Evolutionary conservation across 2,113 vertebrate species (phyloP), one percentile per base, ranked within the genome.

Genomic region (Clinocottus analis): DNA sequence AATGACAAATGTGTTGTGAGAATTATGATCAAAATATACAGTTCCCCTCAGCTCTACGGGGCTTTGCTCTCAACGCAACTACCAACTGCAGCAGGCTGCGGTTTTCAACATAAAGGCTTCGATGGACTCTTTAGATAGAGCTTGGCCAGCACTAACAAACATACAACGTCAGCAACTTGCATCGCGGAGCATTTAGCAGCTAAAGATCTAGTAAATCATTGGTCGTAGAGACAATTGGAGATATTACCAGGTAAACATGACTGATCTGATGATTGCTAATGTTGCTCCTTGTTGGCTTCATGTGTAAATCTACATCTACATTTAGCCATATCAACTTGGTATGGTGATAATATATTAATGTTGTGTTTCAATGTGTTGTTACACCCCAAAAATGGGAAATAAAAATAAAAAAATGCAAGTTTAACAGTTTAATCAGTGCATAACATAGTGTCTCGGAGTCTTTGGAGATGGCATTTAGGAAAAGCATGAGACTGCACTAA

Each of bases 391-490:
- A 62, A 17, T 13, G 13, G 41, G 12, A 21, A 17, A 16, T 7
- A 12, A 10, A 11, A 66, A 47, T 12, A 10, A 14, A 43, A 13
- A 0, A 39, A 21, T 43, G 19, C 10, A 53, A 21, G 0, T 41
- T 60, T 21, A 71, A n/a, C 35, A 21, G 21, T 70, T 58, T 33
- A 56, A 47, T 62, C 43, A 64, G 3, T 16, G 37, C 23, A n/a
- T 8, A 43, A 43, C 11, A 23, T 1, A 13, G 35, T 3, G 13
- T 12, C 29, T n/a, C 33, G 25, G 31, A 41, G 0, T 39, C 41
- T 65, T 66, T 19, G 13, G 14, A 67, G 68, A 64, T n/a, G 2
- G 49, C 27, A 72, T 82, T 71, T 59, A 68, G 63, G 17, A 4
- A 3, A 68, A 60, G 37, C 9, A 43, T 12, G 60, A 72, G 2